Evolutionary conservation across 2,113 vertebrate genomes (phyloP).

Genomic region (Lepisosteus osseus): DNA sequence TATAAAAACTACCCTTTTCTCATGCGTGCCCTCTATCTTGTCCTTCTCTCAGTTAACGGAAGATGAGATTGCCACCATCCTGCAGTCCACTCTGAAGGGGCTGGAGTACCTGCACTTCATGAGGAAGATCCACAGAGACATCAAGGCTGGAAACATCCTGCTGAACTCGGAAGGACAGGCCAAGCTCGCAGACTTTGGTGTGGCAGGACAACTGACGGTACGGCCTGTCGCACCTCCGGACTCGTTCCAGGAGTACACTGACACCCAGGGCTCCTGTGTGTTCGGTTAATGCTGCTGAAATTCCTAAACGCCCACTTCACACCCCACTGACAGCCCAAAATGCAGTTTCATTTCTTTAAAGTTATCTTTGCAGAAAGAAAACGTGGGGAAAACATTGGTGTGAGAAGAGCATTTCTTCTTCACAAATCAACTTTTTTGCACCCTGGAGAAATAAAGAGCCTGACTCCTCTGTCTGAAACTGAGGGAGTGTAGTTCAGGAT

Average conservation of each 20-base stretch:
- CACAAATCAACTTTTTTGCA: no score
- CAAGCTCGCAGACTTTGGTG: conserved; percentile 93
- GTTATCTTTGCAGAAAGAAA: no score
- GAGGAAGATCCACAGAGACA: conserved; percentile 96
- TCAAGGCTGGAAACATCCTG: conserved; percentile 94
- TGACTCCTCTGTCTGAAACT: no score
- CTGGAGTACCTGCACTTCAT: conserved; percentile 95
- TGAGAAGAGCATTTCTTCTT: no score
- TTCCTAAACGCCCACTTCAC: no score
- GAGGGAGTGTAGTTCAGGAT: no score
- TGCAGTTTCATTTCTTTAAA: no score
- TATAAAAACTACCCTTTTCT: neutral
- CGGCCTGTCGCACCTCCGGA: conserved; percentile 32
- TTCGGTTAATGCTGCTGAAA: neutral
- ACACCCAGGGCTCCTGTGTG: neutral
- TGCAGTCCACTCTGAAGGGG: conserved; percentile 86
- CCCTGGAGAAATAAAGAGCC: no score
- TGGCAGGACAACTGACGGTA: conserved; percentile 92
- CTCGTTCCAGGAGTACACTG: no score
- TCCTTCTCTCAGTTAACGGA: conserved; percentile 74
- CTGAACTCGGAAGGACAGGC: conserved; percentile 88
- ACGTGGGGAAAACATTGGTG: no score
- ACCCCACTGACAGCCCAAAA: no score
- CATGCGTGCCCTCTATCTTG: neutral
- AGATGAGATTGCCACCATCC: conserved; percentile 85